Conservation (phyloP, 1,140 invertebrate species). For the Ganaspis sp. region DNA sequence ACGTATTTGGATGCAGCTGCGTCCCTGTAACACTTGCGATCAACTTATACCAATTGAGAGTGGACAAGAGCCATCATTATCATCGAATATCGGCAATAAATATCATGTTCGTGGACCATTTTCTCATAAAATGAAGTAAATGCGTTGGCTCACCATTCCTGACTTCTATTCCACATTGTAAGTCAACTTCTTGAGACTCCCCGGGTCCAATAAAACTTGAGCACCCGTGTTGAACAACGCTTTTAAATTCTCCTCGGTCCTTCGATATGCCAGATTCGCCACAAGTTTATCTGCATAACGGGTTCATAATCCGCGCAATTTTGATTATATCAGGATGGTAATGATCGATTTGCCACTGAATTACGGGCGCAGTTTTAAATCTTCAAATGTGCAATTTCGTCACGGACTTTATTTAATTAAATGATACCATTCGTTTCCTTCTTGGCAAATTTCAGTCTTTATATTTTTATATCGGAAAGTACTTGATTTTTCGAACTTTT, state of each 20-base stretch:
- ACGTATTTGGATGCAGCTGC: neutral
- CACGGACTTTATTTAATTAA: neutral
- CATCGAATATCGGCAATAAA: conserved; percentile 54
- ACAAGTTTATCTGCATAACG: conserved; percentile 24
- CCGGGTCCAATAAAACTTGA: conserved; percentile 33
- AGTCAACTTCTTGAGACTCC: conserved; percentile 13
- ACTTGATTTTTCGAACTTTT: too few species aligned
- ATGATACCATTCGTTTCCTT: neutral
- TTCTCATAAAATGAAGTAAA: conserved; percentile 45
- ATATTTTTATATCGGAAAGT: too few species aligned
- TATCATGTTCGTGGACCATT: conserved; percentile 49
- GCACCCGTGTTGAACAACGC: conserved; percentile 36
- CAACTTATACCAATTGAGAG: conserved; percentile 26
- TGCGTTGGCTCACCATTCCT: conserved; percentile 20
- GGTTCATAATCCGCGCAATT: conserved; percentile 21
- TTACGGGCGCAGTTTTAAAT: neutral
- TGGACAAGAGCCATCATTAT: conserved; percentile 51
- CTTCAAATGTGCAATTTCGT: conserved; percentile 10
- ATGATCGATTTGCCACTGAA: conserved; percentile 17
- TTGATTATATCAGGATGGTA: neutral
- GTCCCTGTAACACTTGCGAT: neutral
- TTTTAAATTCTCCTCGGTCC: neutral
- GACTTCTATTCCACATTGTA: conserved; percentile 40
- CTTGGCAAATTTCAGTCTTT: too few species aligned
- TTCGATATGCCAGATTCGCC: conserved; percentile 11